A percentile compares a stretch with the other conserved stretches of the same genome.
These are phyloP conservation scores for Axea sp. DNA, from an alignment of 2,888 invertebrate species.

Conservation along the genomic window DNA sequence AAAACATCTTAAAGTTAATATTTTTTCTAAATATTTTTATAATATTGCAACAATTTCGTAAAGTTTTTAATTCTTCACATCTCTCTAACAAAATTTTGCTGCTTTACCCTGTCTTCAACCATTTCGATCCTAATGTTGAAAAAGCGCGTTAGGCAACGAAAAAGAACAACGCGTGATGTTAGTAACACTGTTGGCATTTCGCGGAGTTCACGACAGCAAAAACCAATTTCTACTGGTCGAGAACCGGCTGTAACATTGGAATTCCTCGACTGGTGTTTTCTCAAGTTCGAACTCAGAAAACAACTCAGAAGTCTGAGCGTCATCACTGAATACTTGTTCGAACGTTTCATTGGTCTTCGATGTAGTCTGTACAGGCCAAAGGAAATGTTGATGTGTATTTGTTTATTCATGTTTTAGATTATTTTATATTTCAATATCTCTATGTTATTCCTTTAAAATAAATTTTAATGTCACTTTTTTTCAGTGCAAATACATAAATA, in stretches of 20 bases:
- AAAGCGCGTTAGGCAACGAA: slow-evolving; percentile 25
- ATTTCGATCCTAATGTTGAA: slow-evolving; percentile 19
- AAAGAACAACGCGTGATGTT: slow-evolving; percentile 10
- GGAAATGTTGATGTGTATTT: slow-evolving; percentile 22
- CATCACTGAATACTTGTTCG: slow-evolving; percentile 35
- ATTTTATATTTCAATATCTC: too few species aligned
- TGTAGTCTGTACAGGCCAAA: slow-evolving; percentile 16
- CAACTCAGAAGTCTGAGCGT: slow-evolving; percentile 41
- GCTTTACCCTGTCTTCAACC: slow-evolving; percentile 31
- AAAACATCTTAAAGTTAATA: too few species aligned
- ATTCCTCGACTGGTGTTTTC: slow-evolving; percentile 45
- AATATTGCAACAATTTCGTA: too few species aligned
- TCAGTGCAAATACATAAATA: too few species aligned
- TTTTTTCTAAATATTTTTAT: too few species aligned
- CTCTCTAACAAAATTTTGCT: too few species aligned
- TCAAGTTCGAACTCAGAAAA: slow-evolving; percentile 47
- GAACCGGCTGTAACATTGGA: slow-evolving; percentile 33
- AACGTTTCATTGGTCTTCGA: slow-evolving; percentile 21
- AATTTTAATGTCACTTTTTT: too few species aligned
- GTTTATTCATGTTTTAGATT: slow-evolving; percentile 14
- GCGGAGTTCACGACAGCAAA: slow-evolving; percentile 44
- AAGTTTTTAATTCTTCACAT: too few species aligned
- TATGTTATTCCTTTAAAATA: too few species aligned
- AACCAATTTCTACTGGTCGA: slow-evolving; percentile 51
- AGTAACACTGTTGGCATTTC: slow-evolving; percentile 40